phyloP scores from a whole-genome alignment of 2,797 vertebrate genomes.

The Pelochelys cantorii region DNA sequence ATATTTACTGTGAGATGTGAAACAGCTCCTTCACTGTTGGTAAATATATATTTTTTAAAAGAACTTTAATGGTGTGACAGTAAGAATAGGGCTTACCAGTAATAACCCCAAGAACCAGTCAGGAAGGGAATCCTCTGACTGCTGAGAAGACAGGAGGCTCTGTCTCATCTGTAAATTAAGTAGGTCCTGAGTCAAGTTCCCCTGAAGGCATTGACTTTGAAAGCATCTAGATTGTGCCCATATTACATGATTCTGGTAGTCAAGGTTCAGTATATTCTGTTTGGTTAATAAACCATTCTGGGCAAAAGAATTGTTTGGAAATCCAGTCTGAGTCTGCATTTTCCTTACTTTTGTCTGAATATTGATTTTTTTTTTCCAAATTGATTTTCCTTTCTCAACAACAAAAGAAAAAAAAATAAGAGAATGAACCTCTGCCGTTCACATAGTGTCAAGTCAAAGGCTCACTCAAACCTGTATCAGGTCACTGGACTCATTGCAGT shows the following conservation, averaged over 20 bases:
- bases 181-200: background rate
- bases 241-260: background rate
- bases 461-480: background rate
- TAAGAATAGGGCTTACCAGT: constrained; percentile 1
- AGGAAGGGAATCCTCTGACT: background rate
- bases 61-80: background rate
- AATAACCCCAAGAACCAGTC: background rate
- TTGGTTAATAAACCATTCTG: background rate
- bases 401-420: background rate
- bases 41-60: constrained; percentile 24
- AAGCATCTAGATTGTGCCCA: background rate
- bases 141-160: background rate
- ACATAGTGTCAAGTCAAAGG: background rate
- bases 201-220: background rate
- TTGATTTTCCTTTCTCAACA: background rate
- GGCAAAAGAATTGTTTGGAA: background rate
- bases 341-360: background rate
- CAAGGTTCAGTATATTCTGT: background rate
- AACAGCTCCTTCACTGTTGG: constrained; percentile 37
- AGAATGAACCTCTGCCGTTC: background rate
- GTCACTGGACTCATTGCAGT: background rate
- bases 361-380: background rate
- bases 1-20: constrained; percentile 34
- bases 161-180: background rate
- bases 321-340: background rate